Percentiles rank a stretch among this genome's conserved stretches.
These are phyloP conservation scores for Harpalus rufipes DNA, from an alignment of 2,888 invertebrate species.

Conservation along the genomic window DNA sequence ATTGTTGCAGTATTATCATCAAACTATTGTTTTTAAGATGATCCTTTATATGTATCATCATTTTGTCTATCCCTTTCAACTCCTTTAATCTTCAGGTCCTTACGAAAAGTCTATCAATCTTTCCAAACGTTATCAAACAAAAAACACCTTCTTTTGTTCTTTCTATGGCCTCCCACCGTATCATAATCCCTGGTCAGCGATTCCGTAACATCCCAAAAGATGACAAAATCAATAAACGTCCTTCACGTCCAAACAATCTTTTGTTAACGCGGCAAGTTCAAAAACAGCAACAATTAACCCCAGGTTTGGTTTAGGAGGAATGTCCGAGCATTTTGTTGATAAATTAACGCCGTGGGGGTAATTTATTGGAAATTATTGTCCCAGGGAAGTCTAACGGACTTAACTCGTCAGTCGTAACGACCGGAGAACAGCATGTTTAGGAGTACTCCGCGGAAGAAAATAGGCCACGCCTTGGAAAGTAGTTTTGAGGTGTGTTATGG, in stretches of 20 bases:
- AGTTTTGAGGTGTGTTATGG: neutral
- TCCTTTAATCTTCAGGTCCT: too few relatives aligned
- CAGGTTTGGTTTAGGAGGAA: neutral
- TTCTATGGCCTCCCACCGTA: neutral
- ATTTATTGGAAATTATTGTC: neutral
- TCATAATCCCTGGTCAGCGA: neutral
- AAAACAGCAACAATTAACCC: neutral
- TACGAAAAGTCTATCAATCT: too few relatives aligned
- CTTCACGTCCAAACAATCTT: neutral
- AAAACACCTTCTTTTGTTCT: too few relatives aligned
- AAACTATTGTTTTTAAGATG: too few relatives aligned
- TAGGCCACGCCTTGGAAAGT: neutral
- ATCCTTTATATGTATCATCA: too few relatives aligned
- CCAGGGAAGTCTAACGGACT: conserved; percentile 47
- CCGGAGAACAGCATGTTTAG: conserved; percentile 26
- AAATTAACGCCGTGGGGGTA: neutral
- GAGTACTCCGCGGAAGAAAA: neutral
- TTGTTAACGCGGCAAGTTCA: neutral
- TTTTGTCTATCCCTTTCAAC: too few relatives aligned
- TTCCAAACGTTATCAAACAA: too few relatives aligned
- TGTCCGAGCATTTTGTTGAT: neutral
- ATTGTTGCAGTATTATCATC: too few relatives aligned
- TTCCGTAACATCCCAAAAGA: neutral
- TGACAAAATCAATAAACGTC: neutral
- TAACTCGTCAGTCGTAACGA: conserved; percentile 47